Percentiles rank a stretch among this genome's conserved stretches.
These are phyloP conservation scores for Ostrea denselamellosa DNA, from an alignment of 1,140 invertebrate genomes.

Conservation along the genomic window DNA sequence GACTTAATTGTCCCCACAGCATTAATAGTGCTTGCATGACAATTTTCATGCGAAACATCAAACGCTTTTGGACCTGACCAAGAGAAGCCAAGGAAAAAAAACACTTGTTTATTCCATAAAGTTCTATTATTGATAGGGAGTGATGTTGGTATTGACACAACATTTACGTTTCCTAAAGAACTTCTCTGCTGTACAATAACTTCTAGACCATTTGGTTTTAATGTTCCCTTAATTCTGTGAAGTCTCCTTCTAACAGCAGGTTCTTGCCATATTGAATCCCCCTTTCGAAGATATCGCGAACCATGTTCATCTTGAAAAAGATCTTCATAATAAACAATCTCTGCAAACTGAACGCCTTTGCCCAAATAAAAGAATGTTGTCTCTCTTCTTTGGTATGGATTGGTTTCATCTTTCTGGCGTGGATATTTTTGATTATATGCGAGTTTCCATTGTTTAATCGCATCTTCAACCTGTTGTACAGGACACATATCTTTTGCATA, in stretches of 20 bases:
- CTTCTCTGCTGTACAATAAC: slow-evolving; percentile 45
- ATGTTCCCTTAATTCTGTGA: slow-evolving; percentile 52
- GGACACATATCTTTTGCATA: slow-evolving; percentile 37
- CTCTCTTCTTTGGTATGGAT: slow-evolving; percentile 44
- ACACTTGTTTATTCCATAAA: slow-evolving; percentile 58
- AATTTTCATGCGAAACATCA: slow-evolving; percentile 44
- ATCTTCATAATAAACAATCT: slow-evolving; percentile 53
- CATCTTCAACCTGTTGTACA: slow-evolving; percentile 41
- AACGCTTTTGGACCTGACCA: slow-evolving; percentile 58
- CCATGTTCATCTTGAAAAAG: slow-evolving; percentile 33
- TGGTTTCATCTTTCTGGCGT: slow-evolving; percentile 48
- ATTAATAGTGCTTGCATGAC: background rate
- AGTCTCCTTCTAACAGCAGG: slow-evolving; percentile 44
- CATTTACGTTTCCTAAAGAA: slow-evolving; percentile 40
- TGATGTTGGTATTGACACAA: slow-evolving; percentile 51
- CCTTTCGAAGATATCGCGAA: slow-evolving; percentile 26
- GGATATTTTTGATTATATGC: slow-evolving; percentile 48
- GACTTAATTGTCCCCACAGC: background rate
- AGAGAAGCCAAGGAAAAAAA: slow-evolving; percentile 59
- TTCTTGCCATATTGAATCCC: slow-evolving; percentile 51
- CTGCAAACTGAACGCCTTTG: slow-evolving; percentile 39
- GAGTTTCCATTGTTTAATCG: slow-evolving; percentile 42
- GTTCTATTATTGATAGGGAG: slow-evolving; percentile 47
- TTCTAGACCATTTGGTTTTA: slow-evolving; percentile 53
- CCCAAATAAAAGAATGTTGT: slow-evolving; percentile 59